phyloP scores from a whole-genome alignment of 2,888 invertebrate genomes.

The Nebria brevicollis region DNA sequence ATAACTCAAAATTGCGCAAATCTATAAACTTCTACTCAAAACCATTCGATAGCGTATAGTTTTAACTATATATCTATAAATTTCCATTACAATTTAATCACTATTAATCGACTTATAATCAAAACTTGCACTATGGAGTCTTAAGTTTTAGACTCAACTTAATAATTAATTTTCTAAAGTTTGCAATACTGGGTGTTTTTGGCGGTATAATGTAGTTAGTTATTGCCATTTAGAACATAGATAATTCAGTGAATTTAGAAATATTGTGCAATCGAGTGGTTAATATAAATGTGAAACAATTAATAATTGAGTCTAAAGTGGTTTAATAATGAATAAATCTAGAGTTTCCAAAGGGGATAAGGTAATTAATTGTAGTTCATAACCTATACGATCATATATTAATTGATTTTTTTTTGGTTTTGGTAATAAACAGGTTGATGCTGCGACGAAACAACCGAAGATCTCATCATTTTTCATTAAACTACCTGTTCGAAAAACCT shows the following conservation, averaged over 20 bases:
- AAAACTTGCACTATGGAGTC: no score
- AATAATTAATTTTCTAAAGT: no score
- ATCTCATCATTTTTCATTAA: conserved; percentile 41
- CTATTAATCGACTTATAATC: no score
- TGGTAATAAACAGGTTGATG: background rate
- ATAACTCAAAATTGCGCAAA: no score
- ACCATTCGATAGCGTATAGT: no score
- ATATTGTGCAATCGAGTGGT: no score
- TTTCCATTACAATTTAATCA: no score
- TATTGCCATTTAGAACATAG: background rate
- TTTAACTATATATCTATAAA: no score
- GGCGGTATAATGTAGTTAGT: background rate
- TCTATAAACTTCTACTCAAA: no score
- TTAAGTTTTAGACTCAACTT: no score
- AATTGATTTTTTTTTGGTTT: background rate
- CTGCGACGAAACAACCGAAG: conserved; percentile 25
- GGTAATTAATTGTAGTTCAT: conserved; percentile 7
- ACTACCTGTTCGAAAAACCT: conserved; percentile 16
- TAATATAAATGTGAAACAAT: no score
- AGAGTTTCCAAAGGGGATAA: conserved; percentile 7
- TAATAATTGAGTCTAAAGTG: background rate
- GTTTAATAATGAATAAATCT: conserved; percentile 17
- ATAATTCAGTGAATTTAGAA: no score
- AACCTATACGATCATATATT: conserved; percentile 7
- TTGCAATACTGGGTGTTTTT: background rate